Evolutionary conservation across 2,113 vertebrate species (phyloP).

Genomic region (Hoplias malabaricus): DNA sequence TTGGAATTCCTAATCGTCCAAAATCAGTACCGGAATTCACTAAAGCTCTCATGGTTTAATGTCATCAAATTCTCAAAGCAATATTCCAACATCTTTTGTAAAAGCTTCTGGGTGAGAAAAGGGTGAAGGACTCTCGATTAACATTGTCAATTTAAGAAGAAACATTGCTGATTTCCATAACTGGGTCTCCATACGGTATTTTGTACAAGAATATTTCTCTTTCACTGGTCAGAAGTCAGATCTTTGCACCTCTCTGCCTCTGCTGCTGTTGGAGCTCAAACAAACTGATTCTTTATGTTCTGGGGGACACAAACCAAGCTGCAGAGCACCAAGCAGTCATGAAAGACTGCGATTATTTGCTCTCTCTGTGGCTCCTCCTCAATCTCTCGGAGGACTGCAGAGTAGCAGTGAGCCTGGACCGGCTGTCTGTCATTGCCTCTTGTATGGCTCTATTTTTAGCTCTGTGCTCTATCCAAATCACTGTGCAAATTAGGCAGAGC

Average conservation of each 20-base stretch:
- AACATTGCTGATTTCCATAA: not conserved
- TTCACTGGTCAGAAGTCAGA: not conserved
- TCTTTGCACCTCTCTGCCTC: not conserved
- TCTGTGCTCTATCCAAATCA: slow-evolving; percentile 50
- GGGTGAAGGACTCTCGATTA: too few relatives aligned
- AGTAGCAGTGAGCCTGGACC: slow-evolving; percentile 33
- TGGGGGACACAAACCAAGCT: slow-evolving; percentile 10
- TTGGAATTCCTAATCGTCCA: too few relatives aligned
- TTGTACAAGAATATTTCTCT: not conserved
- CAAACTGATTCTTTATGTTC: not conserved
- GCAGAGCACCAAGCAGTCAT: slow-evolving; percentile 29
- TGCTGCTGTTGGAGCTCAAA: not conserved
- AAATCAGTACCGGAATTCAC: too few relatives aligned
- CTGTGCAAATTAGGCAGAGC: slow-evolving; percentile 58
- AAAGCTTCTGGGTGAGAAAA: too few relatives aligned
- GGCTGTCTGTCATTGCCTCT: slow-evolving; percentile 53
- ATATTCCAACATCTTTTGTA: too few relatives aligned
- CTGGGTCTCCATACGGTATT: too few relatives aligned
- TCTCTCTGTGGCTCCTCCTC: slow-evolving; percentile 8
- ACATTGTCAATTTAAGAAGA: too few relatives aligned
- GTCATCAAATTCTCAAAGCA: too few relatives aligned
- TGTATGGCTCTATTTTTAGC: slow-evolving; percentile 67
- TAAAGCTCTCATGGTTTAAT: too few relatives aligned
- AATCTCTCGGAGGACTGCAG: slow-evolving; percentile 39
- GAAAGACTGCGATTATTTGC: slow-evolving; percentile 16